Percentiles rank a stretch among this genome's conserved stretches.
These are phyloP conservation scores for Monomorium pharaonis DNA, from an alignment of 1,140 invertebrate species.

Conservation along the genomic window DNA sequence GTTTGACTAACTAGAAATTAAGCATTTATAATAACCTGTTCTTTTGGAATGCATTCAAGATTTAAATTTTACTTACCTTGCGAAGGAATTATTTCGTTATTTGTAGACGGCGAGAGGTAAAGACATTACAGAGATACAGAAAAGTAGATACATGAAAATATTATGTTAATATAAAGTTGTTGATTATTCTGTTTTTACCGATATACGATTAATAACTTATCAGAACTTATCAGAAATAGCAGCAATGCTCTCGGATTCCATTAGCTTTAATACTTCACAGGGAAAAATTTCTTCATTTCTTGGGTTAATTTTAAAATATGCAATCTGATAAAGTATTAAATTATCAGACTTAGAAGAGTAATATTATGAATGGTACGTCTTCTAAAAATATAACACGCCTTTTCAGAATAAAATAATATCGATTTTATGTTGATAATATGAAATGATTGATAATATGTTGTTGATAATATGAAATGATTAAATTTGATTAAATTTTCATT, in stretches of 20 bases:
- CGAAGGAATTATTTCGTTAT: not conserved
- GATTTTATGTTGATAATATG: not conserved
- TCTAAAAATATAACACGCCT: not conserved
- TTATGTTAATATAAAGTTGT: slow-evolving; percentile 8
- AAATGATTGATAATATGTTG: not conserved
- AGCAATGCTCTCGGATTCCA: not conserved
- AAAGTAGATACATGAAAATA: slow-evolving; percentile 4
- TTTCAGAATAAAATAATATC: not conserved
- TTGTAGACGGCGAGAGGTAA: not conserved
- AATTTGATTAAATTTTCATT: not conserved
- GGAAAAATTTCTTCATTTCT: no score
- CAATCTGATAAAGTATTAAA: slow-evolving; percentile 1
- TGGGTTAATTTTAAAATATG: slow-evolving; percentile 1
- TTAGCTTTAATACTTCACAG: not conserved
- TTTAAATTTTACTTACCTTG: not conserved
- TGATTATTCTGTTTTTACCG: slow-evolving; percentile 7
- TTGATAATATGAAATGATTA: not conserved
- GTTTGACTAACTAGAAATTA: slow-evolving; percentile 2
- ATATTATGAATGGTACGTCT: not conserved
- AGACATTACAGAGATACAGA: not conserved
- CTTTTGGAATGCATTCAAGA: not conserved
- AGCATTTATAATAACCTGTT: not conserved
- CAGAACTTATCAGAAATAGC: slow-evolving; percentile 1
- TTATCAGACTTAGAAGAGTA: not conserved
- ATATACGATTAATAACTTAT: slow-evolving; percentile 2